Conservation (phyloP, 2,888 invertebrate species). For the Epistrophella euchroma region DNA sequence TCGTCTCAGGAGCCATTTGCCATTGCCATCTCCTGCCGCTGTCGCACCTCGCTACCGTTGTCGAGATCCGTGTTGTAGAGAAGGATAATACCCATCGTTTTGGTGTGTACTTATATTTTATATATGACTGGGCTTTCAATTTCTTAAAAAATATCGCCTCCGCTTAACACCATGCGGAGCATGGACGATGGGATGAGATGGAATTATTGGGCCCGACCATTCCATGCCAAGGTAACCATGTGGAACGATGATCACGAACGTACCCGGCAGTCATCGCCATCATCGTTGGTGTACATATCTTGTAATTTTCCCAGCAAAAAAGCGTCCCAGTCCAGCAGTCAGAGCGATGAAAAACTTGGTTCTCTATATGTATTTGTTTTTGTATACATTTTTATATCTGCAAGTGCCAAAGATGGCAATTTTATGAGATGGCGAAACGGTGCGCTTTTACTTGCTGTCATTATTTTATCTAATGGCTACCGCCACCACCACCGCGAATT, state of each 20-base stretch:
- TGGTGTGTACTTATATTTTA: slow-evolving; percentile 30
- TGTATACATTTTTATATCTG: slow-evolving; percentile 54
- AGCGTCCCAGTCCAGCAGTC: background rate
- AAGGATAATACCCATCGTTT: slow-evolving; percentile 28
- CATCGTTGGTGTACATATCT: slow-evolving; percentile 30
- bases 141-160: slow-evolving; percentile 65
- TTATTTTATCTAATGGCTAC: slow-evolving; percentile 71
- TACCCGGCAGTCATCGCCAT: slow-evolving; percentile 47
- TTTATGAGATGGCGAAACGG: slow-evolving; percentile 66
- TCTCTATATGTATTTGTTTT: slow-evolving; percentile 32
- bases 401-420: slow-evolving; percentile 71
- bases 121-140: slow-evolving; percentile 55
- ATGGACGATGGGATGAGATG: slow-evolving; percentile 23
- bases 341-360: slow-evolving; percentile 17
- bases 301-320: slow-evolving; percentile 39
- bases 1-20: slow-evolving; percentile 44
- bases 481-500: slow-evolving; percentile 11
- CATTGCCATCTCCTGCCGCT: background rate
- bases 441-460: slow-evolving; percentile 69
- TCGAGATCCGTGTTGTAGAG: slow-evolving; percentile 20
- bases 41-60: background rate
- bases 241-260: slow-evolving; percentile 57
- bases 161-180: slow-evolving; percentile 31
- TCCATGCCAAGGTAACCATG: slow-evolving; percentile 72
- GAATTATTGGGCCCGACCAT: slow-evolving; percentile 55